Conservation (phyloP, 2,797 vertebrate species). For the Prunella strophiata region DNA sequence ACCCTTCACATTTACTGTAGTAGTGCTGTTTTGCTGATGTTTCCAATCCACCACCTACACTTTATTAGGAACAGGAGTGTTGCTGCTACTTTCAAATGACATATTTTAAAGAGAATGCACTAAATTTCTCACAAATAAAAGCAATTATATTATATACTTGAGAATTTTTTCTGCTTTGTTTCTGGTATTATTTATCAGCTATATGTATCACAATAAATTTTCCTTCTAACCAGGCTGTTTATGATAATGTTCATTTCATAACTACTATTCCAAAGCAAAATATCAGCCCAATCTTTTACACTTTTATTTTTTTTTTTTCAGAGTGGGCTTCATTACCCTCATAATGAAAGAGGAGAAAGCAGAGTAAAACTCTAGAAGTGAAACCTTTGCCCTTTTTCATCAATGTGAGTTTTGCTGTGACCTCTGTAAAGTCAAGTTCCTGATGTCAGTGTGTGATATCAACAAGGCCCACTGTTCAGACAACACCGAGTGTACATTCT, state of each 20-base stretch:
- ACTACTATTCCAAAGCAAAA: neutral
- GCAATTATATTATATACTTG: neutral
- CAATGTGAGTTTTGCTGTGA: neutral
- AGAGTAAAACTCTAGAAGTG: neutral
- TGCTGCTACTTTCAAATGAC: neutral
- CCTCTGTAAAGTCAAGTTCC: neutral
- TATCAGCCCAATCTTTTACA: neutral
- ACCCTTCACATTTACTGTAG: neutral
- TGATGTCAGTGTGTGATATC: rapidly evolving
- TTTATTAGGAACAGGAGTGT: neutral
- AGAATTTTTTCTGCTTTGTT: neutral
- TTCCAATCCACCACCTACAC: neutral
- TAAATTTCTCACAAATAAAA: neutral
- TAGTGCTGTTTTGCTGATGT: neutral
- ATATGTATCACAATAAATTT: neutral
- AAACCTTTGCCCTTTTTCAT: neutral
- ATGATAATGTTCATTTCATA: neutral
- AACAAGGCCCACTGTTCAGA: neutral
- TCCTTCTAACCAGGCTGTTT: neutral
- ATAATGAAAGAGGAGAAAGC: neutral
- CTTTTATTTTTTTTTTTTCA: neutral
- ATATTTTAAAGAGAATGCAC: neutral
- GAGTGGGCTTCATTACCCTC: neutral
- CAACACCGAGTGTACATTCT: neutral
- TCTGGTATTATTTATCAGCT: neutral